phyloP scores from a whole-genome alignment of 2,888 invertebrate genomes.

The Zelleria hepariella region DNA sequence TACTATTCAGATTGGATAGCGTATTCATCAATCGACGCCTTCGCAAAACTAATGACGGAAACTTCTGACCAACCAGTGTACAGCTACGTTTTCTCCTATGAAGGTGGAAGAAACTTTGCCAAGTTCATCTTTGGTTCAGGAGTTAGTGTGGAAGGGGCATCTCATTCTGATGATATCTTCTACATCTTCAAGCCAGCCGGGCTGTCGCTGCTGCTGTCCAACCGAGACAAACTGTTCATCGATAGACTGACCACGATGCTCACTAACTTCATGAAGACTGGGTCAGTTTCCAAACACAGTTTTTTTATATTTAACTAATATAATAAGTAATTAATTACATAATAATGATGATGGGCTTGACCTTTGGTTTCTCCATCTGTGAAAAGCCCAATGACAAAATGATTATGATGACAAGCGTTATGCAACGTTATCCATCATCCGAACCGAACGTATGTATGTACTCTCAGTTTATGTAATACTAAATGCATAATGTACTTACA shows the following conservation, averaged over 20 bases:
- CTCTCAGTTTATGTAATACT: too few species aligned
- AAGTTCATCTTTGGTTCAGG: conserved; percentile 30
- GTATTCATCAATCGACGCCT: conserved; percentile 37
- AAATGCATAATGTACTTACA: too few species aligned
- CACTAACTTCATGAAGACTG: conserved; percentile 54
- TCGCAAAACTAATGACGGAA: conserved; percentile 33
- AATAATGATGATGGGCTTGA: too few species aligned
- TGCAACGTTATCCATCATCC: too few species aligned
- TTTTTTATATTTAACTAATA: neutral
- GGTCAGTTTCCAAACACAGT: conserved; percentile 25
- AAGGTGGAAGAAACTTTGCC: conserved; percentile 47
- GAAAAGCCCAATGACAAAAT: too few species aligned
- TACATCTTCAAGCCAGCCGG: conserved; percentile 56
- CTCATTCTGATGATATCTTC: conserved; percentile 56
- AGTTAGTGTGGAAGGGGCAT: conserved; percentile 28
- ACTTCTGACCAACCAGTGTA: conserved; percentile 41
- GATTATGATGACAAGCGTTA: too few species aligned
- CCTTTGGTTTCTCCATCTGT: too few species aligned
- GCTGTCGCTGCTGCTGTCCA: conserved; percentile 25
- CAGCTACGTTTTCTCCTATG: conserved; percentile 49
- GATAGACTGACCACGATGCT: conserved; percentile 46
- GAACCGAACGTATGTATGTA: too few species aligned
- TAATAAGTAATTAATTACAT: too few species aligned
- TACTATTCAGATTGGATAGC: conserved; percentile 54
- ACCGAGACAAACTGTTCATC: conserved; percentile 34